Evolutionary conservation across 2,113 vertebrate genomes (phyloP), one percentile per base, ranked within the genome.

Genomic region (Megaleporinus macrocephalus): DNA sequence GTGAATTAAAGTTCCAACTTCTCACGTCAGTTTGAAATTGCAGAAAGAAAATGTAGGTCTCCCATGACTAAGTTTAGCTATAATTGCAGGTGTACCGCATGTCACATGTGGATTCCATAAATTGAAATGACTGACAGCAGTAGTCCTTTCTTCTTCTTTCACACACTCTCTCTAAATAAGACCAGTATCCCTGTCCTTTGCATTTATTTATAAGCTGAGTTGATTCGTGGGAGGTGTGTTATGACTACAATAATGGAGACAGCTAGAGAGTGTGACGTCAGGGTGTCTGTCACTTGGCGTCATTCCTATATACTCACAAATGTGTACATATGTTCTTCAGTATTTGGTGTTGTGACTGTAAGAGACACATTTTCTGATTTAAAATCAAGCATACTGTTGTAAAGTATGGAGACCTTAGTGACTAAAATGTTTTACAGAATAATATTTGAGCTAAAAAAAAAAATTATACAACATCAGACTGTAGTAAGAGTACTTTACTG

Each of bases 151-250:
- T 55, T 79, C 83, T 33, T 27, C 4, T 71, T 33, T 27, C 27
- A 63, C n/a, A 73, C 72, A 62, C 36, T 6, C 33, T 63, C 53
- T 66, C 29, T 47, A 4, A 59, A 18, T 29, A 44, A 49, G 22
- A 69, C 7, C 62, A 26, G 27, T 47, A 72, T n/a, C 20, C 62
- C 4, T 66, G 26, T 41, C 57, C 69, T 59, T 73, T 65, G 62
- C 24, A 14, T 76, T 53, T 69, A 86, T 87, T 83, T 83, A 80
- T 83, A 81, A 75, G 36, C 24, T 65, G 47, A 30, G 41, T 51
- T 29, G 30, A n/a, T 30, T 55, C 15, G 85, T 79, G 73, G 84
- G 85, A 77, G 85, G 79, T 62, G 51, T 68, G 66, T 78, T 27
- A 72, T 68, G 36, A 9, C 33, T 72, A 57, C 27, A 41, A 57